These are phyloP conservation scores for Acrobasis consociella DNA, from an alignment of 2,888 invertebrate genomes.

Conservation along the genomic window DNA sequence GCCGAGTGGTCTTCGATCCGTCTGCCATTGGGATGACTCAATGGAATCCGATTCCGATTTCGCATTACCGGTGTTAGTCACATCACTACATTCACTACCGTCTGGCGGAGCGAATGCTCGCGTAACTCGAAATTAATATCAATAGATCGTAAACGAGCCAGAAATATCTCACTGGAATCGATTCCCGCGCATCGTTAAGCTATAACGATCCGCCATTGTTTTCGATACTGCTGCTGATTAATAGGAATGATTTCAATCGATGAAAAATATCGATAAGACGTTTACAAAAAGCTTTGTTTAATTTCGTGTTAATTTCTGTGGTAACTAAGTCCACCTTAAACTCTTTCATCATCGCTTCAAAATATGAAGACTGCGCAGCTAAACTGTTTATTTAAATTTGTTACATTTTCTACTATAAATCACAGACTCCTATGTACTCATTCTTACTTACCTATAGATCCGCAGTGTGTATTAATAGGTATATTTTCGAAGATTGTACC, in stretches of 20 bases:
- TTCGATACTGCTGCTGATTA: not conserved
- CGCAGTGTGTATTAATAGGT: no score
- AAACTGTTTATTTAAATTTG: no score
- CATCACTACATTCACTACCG: constrained; percentile 6
- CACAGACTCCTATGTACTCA: no score
- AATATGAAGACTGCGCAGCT: no score
- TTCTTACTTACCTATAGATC: no score
- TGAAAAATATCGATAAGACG: not conserved
- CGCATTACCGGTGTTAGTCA: not conserved
- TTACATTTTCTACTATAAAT: no score
- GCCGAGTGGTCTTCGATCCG: not conserved
- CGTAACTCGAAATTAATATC: constrained; percentile 46
- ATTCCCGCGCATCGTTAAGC: not conserved
- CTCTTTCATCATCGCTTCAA: no score
- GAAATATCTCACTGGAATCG: constrained; percentile 38
- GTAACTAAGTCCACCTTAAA: no score
- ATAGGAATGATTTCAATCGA: not conserved
- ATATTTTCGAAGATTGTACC: no score
- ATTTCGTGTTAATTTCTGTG: not conserved
- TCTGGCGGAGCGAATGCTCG: constrained; percentile 1
- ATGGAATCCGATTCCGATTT: not conserved
- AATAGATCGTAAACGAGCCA: constrained; percentile 46
- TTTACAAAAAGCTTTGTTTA: not conserved
- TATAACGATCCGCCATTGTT: not conserved
- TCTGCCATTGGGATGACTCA: constrained; percentile 5